Evolutionary conservation across 2,797 vertebrate genomes (phyloP).

Genomic region (Antrozous pallidus): DNA sequence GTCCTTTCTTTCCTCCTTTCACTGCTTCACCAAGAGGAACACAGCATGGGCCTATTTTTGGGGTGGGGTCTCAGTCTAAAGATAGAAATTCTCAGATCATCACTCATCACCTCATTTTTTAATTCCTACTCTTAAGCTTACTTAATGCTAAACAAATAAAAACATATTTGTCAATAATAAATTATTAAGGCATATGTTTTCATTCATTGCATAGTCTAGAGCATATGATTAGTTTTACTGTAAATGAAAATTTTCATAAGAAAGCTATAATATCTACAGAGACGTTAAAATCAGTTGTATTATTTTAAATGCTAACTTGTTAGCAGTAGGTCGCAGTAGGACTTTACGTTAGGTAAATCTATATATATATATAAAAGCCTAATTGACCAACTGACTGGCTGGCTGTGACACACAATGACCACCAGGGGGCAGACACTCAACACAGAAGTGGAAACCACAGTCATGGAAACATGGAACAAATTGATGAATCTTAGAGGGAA

Average conservation of each 20-base stretch:
- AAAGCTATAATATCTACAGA: not conserved
- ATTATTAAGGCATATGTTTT: constrained; percentile 7
- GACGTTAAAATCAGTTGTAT: not conserved
- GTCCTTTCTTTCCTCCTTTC: not conserved
- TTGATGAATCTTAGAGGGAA: too few species aligned
- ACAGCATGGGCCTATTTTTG: not conserved
- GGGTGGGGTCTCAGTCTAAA: not conserved
- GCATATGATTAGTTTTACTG: not conserved
- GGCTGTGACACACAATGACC: too few species aligned
- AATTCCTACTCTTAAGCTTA: not conserved
- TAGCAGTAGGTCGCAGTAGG: not conserved
- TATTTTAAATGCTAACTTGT: constrained; percentile 13
- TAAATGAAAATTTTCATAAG: constrained; percentile 2
- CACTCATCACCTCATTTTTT: not conserved
- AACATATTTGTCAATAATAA: not conserved
- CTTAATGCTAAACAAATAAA: not conserved
- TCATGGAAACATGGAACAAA: too few species aligned
- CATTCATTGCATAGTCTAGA: not conserved
- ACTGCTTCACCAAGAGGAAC: not conserved
- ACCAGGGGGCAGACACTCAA: too few species aligned
- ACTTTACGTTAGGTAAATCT: not conserved
- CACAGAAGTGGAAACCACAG: too few species aligned
- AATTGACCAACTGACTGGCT: too few species aligned
- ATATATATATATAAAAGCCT: too few species aligned
- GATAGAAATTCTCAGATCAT: not conserved